These are phyloP conservation scores for Eristalis arbustorum DNA, from an alignment of 2,888 invertebrate genomes.

Conservation along the genomic window DNA sequence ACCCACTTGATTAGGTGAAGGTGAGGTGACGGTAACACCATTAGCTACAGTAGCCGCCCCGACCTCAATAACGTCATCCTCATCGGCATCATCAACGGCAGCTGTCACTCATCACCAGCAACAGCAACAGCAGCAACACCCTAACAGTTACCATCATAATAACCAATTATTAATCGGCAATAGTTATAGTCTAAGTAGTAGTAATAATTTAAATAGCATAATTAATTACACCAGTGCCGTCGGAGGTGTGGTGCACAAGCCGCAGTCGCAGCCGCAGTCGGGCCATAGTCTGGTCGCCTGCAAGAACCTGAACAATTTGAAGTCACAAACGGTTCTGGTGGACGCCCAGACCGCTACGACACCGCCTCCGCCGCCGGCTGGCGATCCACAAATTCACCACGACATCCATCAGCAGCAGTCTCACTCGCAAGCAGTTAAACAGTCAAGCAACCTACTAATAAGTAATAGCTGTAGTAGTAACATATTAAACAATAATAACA, in stretches of 20 bases:
- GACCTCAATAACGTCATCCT: conserved; percentile 64
- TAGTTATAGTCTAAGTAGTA: conserved; percentile 59
- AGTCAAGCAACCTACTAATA: conserved; percentile 68
- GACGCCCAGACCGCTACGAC: conserved; percentile 78
- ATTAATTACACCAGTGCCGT: conserved; percentile 42
- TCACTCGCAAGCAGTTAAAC: conserved; percentile 22
- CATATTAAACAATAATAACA: conserved; percentile 72
- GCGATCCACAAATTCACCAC: conserved; percentile 47
- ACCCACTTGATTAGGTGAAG: conserved; percentile 56
- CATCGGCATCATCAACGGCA: conserved; percentile 66
- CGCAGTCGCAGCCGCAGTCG: conserved; percentile 18
- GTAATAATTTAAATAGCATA: conserved; percentile 54
- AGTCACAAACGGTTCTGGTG: conserved; percentile 73
- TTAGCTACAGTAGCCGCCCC: conserved; percentile 42
- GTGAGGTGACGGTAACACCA: conserved; percentile 45
- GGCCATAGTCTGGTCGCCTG: conserved; percentile 50
- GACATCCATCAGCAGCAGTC: conserved; percentile 46
- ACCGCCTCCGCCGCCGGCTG: conserved; percentile 72
- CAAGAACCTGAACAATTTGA: conserved; percentile 62
- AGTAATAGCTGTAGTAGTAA: conserved; percentile 73
- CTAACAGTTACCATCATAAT: conserved; percentile 51
- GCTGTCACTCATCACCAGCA: conserved; percentile 70
- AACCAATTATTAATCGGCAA: conserved; percentile 63
- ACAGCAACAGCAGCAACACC: conserved; percentile 47
- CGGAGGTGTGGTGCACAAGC: conserved; percentile 43